Base-by-base conservation (phyloP, 2,797 vertebrate species). In the Thunnus albacares region DNA sequence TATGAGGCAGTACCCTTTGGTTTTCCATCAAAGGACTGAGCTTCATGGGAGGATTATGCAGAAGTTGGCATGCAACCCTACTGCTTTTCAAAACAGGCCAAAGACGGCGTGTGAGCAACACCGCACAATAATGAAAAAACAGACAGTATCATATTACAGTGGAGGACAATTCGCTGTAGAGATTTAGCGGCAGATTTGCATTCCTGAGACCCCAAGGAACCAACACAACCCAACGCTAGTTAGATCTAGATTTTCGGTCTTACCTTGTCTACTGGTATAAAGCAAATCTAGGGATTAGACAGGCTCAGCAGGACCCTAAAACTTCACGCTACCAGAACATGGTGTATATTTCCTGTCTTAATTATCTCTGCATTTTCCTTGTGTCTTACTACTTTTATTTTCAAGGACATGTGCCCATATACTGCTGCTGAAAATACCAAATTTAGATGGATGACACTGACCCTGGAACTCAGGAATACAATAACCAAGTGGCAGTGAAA, bases 1-100 rank as follows among this genome's bases (percentile, higher is more conserved):
- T 59, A 71, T 6, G 17, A 80, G 55, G 67, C 59, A 1, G 59
- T 11, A 38, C 14, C 62, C 49, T 63, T 52, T 58, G 71, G 57
- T 73, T 61, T 53, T 18, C 18, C 56, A 72, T 73, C 53, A 68
- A 63, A 79, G 20, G 43, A 66, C 3, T n/a, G 11, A 35, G 69
- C 45, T 8, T 67, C 62, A 75, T 24, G 57, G 43, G 65, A 26
- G 51, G 56, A 73, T 84, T 79, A 79, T 20, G 53, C 49, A 86
- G 63, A 76, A 20, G 22, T 12, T 65, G 41, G 26, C 52, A 10
- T 52, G 12, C 17, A 35, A 12, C 14, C n/a, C 18, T 0, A 11
- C 17, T 0, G 68, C 26, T 3, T 77, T 68, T 55, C 49, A 24
- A 62, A 73, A 70, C 6, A 20, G 55, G 49, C 6, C 60, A 30